Percentiles rank a stretch among this genome's conserved stretches.
Evolutionary conservation across 1,140 invertebrate genomes (phyloP).

Genomic region (Pseudomyrmex gracilis): DNA sequence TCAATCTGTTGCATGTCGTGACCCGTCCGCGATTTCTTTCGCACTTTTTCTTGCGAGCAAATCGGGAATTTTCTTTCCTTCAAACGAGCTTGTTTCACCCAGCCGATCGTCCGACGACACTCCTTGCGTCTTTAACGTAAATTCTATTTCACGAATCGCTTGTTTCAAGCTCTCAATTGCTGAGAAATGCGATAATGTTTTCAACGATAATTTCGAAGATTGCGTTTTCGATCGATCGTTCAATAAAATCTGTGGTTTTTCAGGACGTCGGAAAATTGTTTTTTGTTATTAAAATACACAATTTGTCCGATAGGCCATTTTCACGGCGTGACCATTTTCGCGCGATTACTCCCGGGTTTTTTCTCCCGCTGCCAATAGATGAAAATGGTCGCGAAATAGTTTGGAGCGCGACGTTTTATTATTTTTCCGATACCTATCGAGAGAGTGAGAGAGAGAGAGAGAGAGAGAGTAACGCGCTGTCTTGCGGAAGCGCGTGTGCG

Average conservation of each 20-base stretch:
- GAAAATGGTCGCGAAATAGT: conserved; percentile 13
- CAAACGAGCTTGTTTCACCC: not conserved
- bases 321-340: not conserved
- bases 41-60: not conserved
- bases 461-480: conserved; percentile 18
- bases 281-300: conserved; percentile 7
- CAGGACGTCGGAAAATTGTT: no score
- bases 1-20: conserved; percentile 37
- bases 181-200: conserved; percentile 4
- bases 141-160: conserved; percentile 8
- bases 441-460: not conserved
- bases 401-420: conserved; percentile 13
- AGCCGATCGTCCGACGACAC: not conserved
- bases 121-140: not conserved
- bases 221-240: not conserved
- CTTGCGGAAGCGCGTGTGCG: conserved; percentile 14
- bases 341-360: conserved; percentile 18
- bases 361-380: conserved; percentile 21
- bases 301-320: not conserved
- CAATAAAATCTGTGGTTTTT: not conserved
- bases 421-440: conserved; percentile 38
- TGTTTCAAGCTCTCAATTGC: not conserved
- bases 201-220: not conserved
- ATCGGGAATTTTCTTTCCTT: not conserved
- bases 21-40: conserved; percentile 35